phyloP scores from a whole-genome alignment of 2,113 vertebrate genomes.

The Oryzias celebensis region DNA sequence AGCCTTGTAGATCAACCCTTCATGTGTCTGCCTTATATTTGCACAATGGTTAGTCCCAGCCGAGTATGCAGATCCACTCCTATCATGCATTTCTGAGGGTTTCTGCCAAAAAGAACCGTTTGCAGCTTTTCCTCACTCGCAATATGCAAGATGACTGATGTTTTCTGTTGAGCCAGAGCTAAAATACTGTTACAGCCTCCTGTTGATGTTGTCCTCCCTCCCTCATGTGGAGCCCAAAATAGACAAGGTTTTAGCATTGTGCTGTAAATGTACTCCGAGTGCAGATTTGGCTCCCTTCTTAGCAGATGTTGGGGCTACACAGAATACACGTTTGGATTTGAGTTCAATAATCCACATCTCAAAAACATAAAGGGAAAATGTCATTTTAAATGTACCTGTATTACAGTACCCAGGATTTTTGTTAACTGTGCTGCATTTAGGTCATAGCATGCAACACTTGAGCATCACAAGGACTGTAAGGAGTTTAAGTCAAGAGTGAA shows the following conservation, averaged over 20 bases:
- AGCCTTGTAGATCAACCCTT: conserved; percentile 83
- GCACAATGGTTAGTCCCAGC: conserved; percentile 89
- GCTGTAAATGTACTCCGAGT: not conserved
- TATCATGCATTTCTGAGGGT: conserved; percentile 67
- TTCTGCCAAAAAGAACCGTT: conserved; percentile 53
- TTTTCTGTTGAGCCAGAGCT: conserved; percentile 28
- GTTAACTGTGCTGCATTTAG: conserved; percentile 7
- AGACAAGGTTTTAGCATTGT: not conserved
- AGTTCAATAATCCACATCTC: not conserved
- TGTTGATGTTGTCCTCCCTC: not conserved
- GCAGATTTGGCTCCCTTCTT: not conserved
- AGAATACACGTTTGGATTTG: not conserved
- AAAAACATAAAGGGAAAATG: not conserved
- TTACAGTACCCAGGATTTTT: conserved; percentile 7
- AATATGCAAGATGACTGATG: conserved; percentile 54
- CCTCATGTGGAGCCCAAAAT: not conserved
- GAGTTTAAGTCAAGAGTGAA: conserved; percentile 32
- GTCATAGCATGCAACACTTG: conserved; percentile 32
- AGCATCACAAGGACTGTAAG: conserved; percentile 26
- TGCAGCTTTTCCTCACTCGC: conserved; percentile 53
- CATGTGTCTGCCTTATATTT: conserved; percentile 94
- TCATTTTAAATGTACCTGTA: not conserved
- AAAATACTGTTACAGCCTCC: not conserved
- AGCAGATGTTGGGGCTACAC: not conserved
- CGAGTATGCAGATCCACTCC: conserved; percentile 75